Conservation (phyloP, 2,797 vertebrate genomes). For the Xiphophorus birchmanni region DNA sequence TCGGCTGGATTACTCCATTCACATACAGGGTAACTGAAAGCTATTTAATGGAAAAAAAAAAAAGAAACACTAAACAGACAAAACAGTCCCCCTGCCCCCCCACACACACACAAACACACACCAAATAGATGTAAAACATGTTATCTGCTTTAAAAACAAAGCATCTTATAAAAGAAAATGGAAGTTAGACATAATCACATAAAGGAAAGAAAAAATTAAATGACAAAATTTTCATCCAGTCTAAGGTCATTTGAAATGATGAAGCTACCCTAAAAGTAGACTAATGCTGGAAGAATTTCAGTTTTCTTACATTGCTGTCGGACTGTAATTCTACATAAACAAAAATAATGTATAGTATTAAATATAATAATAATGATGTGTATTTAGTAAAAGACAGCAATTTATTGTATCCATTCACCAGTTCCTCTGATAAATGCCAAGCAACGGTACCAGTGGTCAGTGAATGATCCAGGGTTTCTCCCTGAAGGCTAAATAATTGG, state of each 20-base stretch:
- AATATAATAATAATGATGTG: background rate
- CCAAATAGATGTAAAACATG: background rate
- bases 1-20: background rate
- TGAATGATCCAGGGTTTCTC: constrained; percentile 7
- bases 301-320: background rate
- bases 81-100: background rate
- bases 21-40: background rate
- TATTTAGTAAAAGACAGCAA: background rate
- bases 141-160: background rate
- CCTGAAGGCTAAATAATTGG: constrained; percentile 6
- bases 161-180: background rate
- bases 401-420: background rate
- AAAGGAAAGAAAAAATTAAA: background rate
- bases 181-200: background rate
- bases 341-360: background rate
- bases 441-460: constrained; percentile 5
- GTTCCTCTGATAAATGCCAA: constrained; percentile 25
- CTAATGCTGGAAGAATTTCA: background rate
- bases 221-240: background rate
- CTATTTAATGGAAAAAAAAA: background rate
- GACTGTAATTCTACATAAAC: background rate
- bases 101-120: background rate
- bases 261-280: background rate
- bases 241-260: background rate
- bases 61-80: background rate